Percentiles rank a stretch among this genome's conserved stretches.
Evolutionary conservation across 2,797 vertebrate genomes (phyloP).

Genomic region (Aplochiton taeniatus): DNA sequence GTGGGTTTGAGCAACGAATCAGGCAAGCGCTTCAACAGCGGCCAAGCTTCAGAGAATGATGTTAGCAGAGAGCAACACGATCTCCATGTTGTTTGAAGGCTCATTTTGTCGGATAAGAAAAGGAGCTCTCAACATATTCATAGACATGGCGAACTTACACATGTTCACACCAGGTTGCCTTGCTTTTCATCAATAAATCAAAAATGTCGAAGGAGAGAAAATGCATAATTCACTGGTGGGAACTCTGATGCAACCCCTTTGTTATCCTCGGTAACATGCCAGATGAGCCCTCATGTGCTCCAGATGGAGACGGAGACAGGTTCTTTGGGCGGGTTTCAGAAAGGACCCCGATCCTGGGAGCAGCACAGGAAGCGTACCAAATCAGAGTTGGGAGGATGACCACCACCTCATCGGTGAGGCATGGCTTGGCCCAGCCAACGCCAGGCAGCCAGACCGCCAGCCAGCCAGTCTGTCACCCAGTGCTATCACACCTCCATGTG

Average conservation of each 20-base stretch:
- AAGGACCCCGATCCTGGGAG: no score
- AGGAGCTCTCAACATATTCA: conserved; percentile 28
- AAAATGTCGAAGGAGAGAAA: conserved; percentile 38
- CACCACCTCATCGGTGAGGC: no score
- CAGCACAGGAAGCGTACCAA: not conserved
- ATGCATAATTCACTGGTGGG: conserved; percentile 57
- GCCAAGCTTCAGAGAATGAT: no score
- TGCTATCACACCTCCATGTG: conserved; percentile 2
- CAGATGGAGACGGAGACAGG: conserved; percentile 47
- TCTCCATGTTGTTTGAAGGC: conserved; percentile 2
- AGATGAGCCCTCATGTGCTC: conserved; percentile 43
- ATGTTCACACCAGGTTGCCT: conserved; percentile 48
- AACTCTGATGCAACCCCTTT: conserved; percentile 71
- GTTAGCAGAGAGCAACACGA: not conserved
- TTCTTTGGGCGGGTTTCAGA: not conserved
- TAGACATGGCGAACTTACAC: conserved; percentile 37
- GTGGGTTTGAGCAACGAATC: no score
- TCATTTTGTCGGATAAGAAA: conserved; percentile 21
- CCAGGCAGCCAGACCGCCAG: no score
- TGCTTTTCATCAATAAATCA: conserved; percentile 69
- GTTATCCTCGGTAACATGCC: conserved; percentile 62
- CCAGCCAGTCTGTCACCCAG: not conserved
- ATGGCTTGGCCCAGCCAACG: no score
- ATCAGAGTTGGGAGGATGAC: no score
- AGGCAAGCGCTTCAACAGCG: no score